phyloP scores from a whole-genome alignment of 1,140 invertebrate species.

The Bombus huntii region DNA sequence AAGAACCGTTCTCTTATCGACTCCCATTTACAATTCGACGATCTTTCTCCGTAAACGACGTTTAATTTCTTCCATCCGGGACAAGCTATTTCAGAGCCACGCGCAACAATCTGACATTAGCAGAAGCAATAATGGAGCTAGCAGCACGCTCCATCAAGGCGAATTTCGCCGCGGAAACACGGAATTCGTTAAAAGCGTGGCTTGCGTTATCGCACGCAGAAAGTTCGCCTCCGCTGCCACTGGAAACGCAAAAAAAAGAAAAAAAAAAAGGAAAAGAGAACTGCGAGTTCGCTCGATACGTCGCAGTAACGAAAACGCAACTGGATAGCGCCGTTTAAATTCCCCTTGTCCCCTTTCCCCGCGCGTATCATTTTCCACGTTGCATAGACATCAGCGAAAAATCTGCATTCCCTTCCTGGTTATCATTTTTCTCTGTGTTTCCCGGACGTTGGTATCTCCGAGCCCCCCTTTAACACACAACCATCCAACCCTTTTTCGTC shows the following conservation, averaged over 20 bases:
- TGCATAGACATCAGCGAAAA: slow-evolving; percentile 23
- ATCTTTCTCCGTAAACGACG: neutral
- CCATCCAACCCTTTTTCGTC: neutral
- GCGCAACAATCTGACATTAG: neutral
- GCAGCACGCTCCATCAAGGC: neutral
- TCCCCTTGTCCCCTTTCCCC: neutral
- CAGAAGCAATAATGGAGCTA: neutral
- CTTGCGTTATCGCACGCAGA: neutral
- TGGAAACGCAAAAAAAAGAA: neutral
- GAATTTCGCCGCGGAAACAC: neutral
- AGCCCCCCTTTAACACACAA: neutral
- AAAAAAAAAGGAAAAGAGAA: neutral
- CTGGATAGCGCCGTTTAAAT: slow-evolving; percentile 24
- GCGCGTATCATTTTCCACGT: slow-evolving; percentile 3
- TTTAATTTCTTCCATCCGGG: neutral
- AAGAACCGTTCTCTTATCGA: neutral
- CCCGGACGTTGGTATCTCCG: neutral
- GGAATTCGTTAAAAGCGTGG: neutral
- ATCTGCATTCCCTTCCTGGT: neutral
- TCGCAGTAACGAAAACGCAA: slow-evolving; percentile 26
- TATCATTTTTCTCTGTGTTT: neutral
- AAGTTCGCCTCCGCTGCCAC: neutral
- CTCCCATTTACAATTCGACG: neutral
- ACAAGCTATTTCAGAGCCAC: neutral
- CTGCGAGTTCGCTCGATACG: neutral